Evolutionary conservation across 2,797 vertebrate genomes (phyloP).

Genomic region (Acipenser ruthenus): DNA sequence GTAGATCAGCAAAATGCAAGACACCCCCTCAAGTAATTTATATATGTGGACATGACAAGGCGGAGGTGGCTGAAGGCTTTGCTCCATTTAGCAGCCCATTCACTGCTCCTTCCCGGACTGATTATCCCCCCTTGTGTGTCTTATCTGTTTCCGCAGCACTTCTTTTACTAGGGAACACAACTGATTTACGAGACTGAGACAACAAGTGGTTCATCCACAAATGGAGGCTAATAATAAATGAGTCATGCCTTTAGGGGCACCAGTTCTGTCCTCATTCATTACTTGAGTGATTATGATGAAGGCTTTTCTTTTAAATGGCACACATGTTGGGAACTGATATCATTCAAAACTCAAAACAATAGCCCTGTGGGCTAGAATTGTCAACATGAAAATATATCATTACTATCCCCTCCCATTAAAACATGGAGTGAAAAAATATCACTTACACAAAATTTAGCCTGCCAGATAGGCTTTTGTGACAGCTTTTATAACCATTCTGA

Average conservation of each 20-base stretch:
- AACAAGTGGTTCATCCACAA: slow-evolving; percentile 22
- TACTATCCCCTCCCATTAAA: too few species aligned
- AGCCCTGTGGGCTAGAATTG: too few species aligned
- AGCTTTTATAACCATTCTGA: slow-evolving; percentile 5
- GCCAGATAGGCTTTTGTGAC: too few species aligned
- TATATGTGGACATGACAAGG: slow-evolving; percentile 8
- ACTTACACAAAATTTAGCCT: too few species aligned
- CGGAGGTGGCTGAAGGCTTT: background rate
- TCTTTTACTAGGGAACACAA: slow-evolving; percentile 17
- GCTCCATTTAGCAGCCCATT: background rate
- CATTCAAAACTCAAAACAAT: slow-evolving; percentile 14
- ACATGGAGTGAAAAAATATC: too few species aligned
- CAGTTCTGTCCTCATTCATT: slow-evolving; percentile 27
- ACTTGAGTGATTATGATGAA: slow-evolving; percentile 27
- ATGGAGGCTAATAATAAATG: slow-evolving; percentile 16
- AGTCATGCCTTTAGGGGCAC: slow-evolving; percentile 27
- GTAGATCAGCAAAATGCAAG: too few species aligned
- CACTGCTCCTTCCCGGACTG: background rate
- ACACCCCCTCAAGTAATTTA: slow-evolving; percentile 11
- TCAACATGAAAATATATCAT: too few species aligned
- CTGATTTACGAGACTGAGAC: slow-evolving; percentile 34
- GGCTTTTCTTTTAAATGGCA: slow-evolving; percentile 23
- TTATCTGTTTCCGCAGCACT: slow-evolving; percentile 31
- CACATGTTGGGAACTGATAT: slow-evolving; percentile 27
- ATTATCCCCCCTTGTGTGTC: background rate